A percentile compares a stretch with the other conserved stretches of the same genome.
Conservation (phyloP, 2,797 vertebrate genomes). For the Spinibarbus caldwelli region DNA sequence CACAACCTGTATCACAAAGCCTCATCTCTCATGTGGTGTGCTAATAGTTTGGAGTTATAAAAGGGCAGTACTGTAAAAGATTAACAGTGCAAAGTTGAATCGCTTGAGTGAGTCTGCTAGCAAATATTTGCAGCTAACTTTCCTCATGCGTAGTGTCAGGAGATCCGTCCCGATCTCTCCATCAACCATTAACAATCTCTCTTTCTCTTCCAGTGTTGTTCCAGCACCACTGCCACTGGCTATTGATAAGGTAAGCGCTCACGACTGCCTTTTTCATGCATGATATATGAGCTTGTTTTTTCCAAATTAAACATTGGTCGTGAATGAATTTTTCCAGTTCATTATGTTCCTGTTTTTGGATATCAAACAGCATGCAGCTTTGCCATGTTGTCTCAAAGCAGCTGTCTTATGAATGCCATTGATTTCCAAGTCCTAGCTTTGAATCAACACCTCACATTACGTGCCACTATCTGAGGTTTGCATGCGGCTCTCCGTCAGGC, state of each 20-base stretch:
- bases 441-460: neutral
- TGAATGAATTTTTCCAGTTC: conserved; percentile 2
- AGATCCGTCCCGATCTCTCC: neutral
- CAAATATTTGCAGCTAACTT: conserved; percentile 35
- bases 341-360: neutral
- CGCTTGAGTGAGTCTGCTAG: neutral
- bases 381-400: neutral
- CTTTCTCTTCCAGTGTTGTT: conserved; percentile 87
- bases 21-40: neutral
- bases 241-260: conserved; percentile 94
- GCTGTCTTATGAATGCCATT: conserved; percentile 2
- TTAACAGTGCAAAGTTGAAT: conserved; percentile 70
- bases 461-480: conserved; percentile 6
- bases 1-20: neutral
- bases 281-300: neutral
- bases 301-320: neutral
- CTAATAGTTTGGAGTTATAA: neutral
- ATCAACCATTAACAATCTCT: conserved; percentile 54
- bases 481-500: neutral
- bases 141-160: conserved; percentile 2
- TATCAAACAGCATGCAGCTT: neutral
- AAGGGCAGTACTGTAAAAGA: conserved; percentile 67
- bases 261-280: neutral
- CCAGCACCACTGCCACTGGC: conserved; percentile 95
- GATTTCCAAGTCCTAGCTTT: conserved; percentile 22